A percentile compares a stretch with the other conserved stretches of the same genome.
phyloP scores from a whole-genome alignment of 1,140 invertebrate genomes.

The Euura saliciscinereae region DNA sequence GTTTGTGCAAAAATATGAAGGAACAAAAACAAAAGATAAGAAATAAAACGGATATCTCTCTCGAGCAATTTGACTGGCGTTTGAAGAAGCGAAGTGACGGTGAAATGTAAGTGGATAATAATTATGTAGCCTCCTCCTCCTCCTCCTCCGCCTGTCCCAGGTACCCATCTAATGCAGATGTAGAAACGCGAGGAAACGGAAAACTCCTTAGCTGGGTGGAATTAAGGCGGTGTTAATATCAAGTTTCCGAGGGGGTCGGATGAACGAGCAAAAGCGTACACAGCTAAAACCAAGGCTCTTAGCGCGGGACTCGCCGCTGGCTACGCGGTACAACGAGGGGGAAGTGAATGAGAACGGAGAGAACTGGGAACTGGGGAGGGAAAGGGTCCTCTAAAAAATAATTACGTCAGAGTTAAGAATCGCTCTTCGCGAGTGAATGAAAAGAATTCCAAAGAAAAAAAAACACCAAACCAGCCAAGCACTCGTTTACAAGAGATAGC shows the following conservation, averaged over 20 bases:
- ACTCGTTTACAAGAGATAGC: neutral
- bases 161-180: neutral
- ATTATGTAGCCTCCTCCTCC: neutral
- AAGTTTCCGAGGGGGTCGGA: neutral
- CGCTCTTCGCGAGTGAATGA: neutral
- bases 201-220: neutral
- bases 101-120: constrained; percentile 6
- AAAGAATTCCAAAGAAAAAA: neutral
- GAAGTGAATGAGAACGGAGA: neutral
- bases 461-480: neutral
- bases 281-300: neutral
- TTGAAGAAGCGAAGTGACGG: neutral
- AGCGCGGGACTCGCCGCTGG: neutral
- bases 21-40: neutral
- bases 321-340: neutral
- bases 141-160: too few relatives aligned
- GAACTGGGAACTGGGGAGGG: neutral
- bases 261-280: neutral
- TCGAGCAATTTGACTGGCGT: neutral
- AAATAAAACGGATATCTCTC: neutral
- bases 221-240: constrained; percentile 3
- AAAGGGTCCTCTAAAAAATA: neutral
- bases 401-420: constrained; percentile 4
- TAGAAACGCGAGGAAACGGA: neutral
- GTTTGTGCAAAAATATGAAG: neutral